Percentiles rank a stretch among this genome's conserved stretches.
These are phyloP conservation scores for Bettongia penicillata DNA, from an alignment of 2,113 vertebrate genomes.

Conservation along the genomic window DNA sequence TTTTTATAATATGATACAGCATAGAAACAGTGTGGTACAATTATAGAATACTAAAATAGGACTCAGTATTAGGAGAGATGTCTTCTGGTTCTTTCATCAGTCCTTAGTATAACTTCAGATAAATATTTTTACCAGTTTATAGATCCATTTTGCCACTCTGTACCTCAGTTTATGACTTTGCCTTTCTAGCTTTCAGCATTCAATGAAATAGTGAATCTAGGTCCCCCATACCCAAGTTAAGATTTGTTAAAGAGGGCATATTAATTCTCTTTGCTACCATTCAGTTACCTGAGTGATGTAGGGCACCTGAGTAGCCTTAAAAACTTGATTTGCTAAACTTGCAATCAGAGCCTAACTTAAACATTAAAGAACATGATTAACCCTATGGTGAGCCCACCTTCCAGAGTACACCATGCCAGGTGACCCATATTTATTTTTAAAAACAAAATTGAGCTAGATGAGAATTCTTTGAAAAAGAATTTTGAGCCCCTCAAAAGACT, in stretches of 20 bases:
- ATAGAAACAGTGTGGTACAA: not conserved
- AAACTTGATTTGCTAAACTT: conserved; percentile 23
- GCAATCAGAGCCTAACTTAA: not conserved
- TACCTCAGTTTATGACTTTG: not conserved
- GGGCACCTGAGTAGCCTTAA: not conserved
- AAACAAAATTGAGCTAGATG: no score
- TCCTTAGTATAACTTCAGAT: not conserved
- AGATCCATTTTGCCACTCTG: conserved; percentile 1
- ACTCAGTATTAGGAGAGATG: not conserved
- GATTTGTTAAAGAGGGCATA: not conserved
- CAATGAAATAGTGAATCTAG: not conserved
- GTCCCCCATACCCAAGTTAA: not conserved
- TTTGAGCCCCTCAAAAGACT: not conserved
- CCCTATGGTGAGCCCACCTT: not conserved
- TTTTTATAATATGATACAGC: not conserved
- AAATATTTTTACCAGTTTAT: conserved; percentile 20
- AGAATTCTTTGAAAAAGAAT: not conserved
- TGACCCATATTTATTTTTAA: not conserved
- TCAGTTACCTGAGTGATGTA: not conserved
- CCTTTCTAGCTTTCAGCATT: conserved; percentile 2
- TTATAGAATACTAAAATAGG: not conserved
- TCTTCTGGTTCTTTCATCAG: not conserved
- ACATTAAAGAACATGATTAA: conserved; percentile 25
- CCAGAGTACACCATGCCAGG: not conserved
- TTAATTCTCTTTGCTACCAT: not conserved